phyloP scores from a whole-genome alignment of 1,140 invertebrate species.

The Dendrolimus punctatus region DNA sequence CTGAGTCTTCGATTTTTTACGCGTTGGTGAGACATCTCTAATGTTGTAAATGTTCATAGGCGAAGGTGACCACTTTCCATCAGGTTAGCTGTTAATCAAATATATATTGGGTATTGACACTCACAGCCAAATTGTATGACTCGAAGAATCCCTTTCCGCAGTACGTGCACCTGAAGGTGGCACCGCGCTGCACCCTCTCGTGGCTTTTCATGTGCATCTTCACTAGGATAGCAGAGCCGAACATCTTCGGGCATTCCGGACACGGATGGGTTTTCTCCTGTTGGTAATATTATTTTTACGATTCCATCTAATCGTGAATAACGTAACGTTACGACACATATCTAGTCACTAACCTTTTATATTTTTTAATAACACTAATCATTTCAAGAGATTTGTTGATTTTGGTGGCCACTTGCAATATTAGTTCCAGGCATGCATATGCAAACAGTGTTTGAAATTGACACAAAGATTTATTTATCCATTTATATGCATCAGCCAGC shows the following conservation, averaged over 20 bases:
- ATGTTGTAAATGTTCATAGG: too few relatives aligned
- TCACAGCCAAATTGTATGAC: conserved; percentile 38
- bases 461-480: too few relatives aligned
- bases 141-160: conserved; percentile 62
- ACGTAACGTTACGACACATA: neutral
- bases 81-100: neutral
- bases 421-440: too few relatives aligned
- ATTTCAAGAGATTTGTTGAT: too few relatives aligned
- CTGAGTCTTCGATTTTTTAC: too few relatives aligned
- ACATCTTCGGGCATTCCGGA: conserved; percentile 73
- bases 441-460: too few relatives aligned
- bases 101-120: conserved; percentile 15
- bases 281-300: conserved; percentile 1
- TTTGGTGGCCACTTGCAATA: too few relatives aligned
- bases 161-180: conserved; percentile 48
- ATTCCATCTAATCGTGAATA: neutral
- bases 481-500: too few relatives aligned
- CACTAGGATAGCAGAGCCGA: conserved; percentile 75
- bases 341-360: too few relatives aligned
- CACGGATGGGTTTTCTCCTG: conserved; percentile 74
- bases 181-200: conserved; percentile 37
- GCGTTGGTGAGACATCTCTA: too few relatives aligned
- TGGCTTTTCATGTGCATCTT: conserved; percentile 75
- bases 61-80: too few relatives aligned
- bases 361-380: too few relatives aligned